A percentile compares a stretch with the other conserved stretches of the same genome.
phyloP scores from a whole-genome alignment of 2,797 vertebrate species.

The Channa striata region DNA sequence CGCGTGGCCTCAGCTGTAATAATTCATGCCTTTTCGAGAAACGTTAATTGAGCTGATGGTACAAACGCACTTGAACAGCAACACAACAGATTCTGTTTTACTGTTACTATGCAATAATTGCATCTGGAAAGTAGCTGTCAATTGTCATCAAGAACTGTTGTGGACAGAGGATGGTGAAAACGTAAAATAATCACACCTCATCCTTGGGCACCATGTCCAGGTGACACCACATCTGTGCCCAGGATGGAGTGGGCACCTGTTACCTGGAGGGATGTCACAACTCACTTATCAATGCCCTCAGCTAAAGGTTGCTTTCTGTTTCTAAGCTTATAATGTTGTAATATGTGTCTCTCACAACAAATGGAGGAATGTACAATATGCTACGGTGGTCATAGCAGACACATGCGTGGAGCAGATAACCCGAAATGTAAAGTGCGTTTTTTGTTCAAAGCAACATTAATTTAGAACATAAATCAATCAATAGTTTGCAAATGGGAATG shows the following conservation, averaged over 20 bases:
- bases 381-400: background rate
- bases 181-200: constrained; percentile 12
- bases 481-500: too few relatives aligned
- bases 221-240: constrained; percentile 49
- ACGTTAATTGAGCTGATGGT: constrained; percentile 12
- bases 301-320: constrained; percentile 25
- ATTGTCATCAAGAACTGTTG: constrained; percentile 16
- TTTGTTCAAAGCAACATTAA: too few relatives aligned
- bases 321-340: constrained; percentile 2
- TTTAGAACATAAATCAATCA: too few relatives aligned
- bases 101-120: constrained; percentile 19
- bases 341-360: too few relatives aligned
- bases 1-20: constrained; percentile 70
- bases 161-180: constrained; percentile 20
- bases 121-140: constrained; percentile 22
- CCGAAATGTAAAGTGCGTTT: too few relatives aligned
- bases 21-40: background rate
- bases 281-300: constrained; percentile 42
- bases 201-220: constrained; percentile 23
- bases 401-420: constrained; percentile 19
- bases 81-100: constrained; percentile 3
- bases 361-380: background rate
- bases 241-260: constrained; percentile 52
- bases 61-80: background rate
- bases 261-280: constrained; percentile 48